Base-by-base conservation (phyloP, 2,797 vertebrate genomes). In the Urophycis tenuis region DNA sequence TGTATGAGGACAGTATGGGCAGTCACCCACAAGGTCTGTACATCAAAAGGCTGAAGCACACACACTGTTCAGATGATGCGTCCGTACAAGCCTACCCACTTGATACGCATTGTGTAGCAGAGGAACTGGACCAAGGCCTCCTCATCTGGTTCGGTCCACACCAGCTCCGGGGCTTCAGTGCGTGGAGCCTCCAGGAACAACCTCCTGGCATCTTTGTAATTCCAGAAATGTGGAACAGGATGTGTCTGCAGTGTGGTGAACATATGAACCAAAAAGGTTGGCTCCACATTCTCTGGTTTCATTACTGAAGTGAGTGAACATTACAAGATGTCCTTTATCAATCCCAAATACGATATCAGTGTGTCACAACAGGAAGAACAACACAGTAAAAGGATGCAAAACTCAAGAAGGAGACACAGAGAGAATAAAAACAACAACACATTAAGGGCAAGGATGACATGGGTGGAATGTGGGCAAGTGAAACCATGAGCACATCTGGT, bases 101-200 rank as follows among this genome's bases (percentile, higher is more conserved):
- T 94, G 1, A 91, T 32, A n/a, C 30, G 72, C 75, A 85, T 93
- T 81, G 81, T 72, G 0, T 79, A 78, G 74, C 90, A 90, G 32
- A 95, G 90, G 78, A 95, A 93, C 15, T 25, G 15, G 60, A 95
- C 91, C 84, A 95, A 73, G 2, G 87, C 90, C 35, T 94, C 91
- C 78, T 94, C 93, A 15, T 95, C 89, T 0, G 92, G 93, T 71
- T 94, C 92, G 0, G 39, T 81, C 94, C 94, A 95, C 41, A 75
- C 81, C 25, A 92, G 84, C 0, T 89, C 77, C 34, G 91, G 90
- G 22, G 71, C 60, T 0, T 70, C 77, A 0, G 78, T 77, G 67
- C 85, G 80, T 19, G 85, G 81, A 0, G 80, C 41, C 14, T 91
- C 82, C 82, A 94, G 82, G 83, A 95, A 95, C 32, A 95, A 88